Evolutionary conservation across 2,797 vertebrate species (phyloP).

Genomic region (Brotula barbata): DNA sequence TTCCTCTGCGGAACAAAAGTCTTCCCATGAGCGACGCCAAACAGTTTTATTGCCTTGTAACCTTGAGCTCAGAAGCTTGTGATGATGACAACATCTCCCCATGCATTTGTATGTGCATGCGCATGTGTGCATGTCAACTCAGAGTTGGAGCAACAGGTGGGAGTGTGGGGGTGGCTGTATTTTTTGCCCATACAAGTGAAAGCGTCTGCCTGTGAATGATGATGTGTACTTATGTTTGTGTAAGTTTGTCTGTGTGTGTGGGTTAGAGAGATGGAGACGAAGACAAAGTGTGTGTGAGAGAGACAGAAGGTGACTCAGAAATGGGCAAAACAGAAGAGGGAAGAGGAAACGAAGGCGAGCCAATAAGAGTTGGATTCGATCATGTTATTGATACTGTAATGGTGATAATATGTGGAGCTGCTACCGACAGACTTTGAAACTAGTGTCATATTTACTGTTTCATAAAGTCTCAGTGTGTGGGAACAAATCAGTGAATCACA

Average conservation of each 20-base stretch:
- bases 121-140: slow-evolving; percentile 11
- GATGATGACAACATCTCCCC: slow-evolving; percentile 65
- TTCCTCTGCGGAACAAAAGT: slow-evolving; percentile 64
- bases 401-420: not conserved
- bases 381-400: slow-evolving; percentile 4
- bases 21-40: slow-evolving; percentile 73
- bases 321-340: not conserved
- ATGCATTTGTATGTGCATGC: slow-evolving; percentile 28
- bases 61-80: slow-evolving; percentile 69
- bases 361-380: not conserved
- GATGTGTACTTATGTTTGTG: not conserved
- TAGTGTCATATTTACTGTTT: not conserved
- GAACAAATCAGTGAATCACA: slow-evolving; percentile 2
- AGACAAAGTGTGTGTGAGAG: slow-evolving; percentile 4
- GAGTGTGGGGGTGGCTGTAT: slow-evolving; percentile 18
- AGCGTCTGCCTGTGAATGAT: not conserved
- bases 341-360: not conserved
- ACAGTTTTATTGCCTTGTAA: slow-evolving; percentile 75
- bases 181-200: slow-evolving; percentile 24
- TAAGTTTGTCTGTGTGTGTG: slow-evolving; percentile 5
- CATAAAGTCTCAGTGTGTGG: too few species aligned
- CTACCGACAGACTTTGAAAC: slow-evolving; percentile 1
- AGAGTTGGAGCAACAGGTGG: not conserved
- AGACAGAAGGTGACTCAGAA: slow-evolving; percentile 1
- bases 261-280: slow-evolving; percentile 14